These are phyloP conservation scores for Drepana arcuata DNA, from an alignment of 1,140 invertebrate species.

Conservation along the genomic window DNA sequence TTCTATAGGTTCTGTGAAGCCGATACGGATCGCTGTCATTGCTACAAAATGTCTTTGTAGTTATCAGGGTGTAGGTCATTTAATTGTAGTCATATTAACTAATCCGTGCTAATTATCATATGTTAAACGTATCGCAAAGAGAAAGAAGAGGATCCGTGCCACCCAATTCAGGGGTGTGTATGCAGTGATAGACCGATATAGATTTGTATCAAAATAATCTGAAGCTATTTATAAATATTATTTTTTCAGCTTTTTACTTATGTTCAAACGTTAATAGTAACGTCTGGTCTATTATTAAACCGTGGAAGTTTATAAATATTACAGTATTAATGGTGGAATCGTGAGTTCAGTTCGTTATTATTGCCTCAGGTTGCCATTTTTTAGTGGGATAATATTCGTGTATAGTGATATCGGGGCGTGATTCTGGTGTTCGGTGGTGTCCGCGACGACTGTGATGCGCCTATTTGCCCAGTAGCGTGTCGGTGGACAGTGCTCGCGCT, in stretches of 20 bases:
- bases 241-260: conserved; percentile 71
- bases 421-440: conserved; percentile 20
- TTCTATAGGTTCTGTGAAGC: conserved; percentile 70
- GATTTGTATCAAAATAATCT: conserved; percentile 72
- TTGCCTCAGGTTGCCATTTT: conserved; percentile 69
- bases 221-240: conserved; percentile 73
- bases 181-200: conserved; percentile 65
- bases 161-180: conserved; percentile 69
- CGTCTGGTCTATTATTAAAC: conserved; percentile 69
- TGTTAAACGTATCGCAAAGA: conserved; percentile 47
- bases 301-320: conserved; percentile 72
- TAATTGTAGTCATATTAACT: conserved; percentile 59
- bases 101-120: conserved; percentile 59
- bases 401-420: conserved; percentile 52
- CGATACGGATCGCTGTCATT: conserved; percentile 71
- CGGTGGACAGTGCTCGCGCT: too few relatives aligned
- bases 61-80: conserved; percentile 69
- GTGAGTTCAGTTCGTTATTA: conserved; percentile 44
- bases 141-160: conserved; percentile 60
- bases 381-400: conserved; percentile 49
- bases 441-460: too few relatives aligned
- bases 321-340: conserved; percentile 55
- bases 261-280: conserved; percentile 71
- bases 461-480: too few relatives aligned
- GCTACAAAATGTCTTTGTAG: conserved; percentile 70